These are phyloP conservation scores for Brachypodius melanocephalos DNA, from an alignment of 2,113 vertebrate species.

Conservation along the genomic window DNA sequence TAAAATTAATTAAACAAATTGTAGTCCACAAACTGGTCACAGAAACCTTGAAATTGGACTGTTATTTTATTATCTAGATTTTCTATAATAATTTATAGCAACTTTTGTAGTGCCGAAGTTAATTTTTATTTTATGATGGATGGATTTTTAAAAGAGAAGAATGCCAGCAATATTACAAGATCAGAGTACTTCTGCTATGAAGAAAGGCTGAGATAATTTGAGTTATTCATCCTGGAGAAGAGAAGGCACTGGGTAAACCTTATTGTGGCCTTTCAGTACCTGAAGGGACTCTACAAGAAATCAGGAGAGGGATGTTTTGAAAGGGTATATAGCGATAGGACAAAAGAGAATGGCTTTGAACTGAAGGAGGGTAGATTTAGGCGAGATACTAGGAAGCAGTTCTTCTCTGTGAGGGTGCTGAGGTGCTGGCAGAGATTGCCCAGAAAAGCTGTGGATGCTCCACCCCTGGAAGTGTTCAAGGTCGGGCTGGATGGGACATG, in stretches of 20 bases:
- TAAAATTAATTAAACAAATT: not conserved
- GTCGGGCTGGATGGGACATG: not conserved
- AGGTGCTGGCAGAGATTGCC: not conserved
- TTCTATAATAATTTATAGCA: not conserved
- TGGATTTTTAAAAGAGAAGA: not conserved
- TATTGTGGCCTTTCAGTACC: not conserved
- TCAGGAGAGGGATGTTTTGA: not conserved
- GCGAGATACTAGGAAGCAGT: not conserved
- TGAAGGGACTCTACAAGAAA: not conserved
- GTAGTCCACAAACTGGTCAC: not conserved
- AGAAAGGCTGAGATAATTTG: not conserved
- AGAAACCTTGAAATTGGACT: not conserved
- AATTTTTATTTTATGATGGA: not conserved
- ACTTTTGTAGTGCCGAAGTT: not conserved
- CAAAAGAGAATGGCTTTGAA: not conserved
- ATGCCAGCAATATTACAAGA: not conserved
- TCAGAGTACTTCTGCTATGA: not conserved
- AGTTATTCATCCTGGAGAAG: not conserved
- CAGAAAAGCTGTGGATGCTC: not conserved
- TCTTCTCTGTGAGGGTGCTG: not conserved
- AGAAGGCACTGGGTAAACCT: not conserved
- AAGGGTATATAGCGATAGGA: not conserved
- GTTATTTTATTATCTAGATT: not conserved
- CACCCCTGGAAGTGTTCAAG: not conserved
- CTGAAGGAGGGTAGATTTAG: not conserved